phyloP scores from a whole-genome alignment of 2,888 invertebrate genomes.

The Brachylomia viminalis region DNA sequence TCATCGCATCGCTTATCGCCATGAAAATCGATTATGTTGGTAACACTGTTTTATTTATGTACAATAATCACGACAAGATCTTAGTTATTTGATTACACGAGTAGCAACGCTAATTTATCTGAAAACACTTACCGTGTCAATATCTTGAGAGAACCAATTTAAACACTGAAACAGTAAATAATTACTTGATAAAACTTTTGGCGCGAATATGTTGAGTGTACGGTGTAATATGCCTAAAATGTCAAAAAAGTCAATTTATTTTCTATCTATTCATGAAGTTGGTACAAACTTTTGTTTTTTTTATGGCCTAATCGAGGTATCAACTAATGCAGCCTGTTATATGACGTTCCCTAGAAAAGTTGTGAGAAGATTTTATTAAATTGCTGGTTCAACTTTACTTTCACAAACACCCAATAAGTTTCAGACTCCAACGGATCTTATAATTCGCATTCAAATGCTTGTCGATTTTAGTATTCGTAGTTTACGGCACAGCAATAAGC shows the following conservation, averaged over 20 bases:
- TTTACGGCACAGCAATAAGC: not conserved
- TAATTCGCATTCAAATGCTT: not conserved
- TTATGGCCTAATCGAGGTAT: slow-evolving; percentile 2
- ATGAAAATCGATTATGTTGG: slow-evolving; percentile 70
- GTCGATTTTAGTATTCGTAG: not conserved
- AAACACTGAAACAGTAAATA: slow-evolving; percentile 6
- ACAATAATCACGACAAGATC: not conserved
- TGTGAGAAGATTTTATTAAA: not conserved
- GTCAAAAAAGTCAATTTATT: too few species aligned
- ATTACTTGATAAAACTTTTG: slow-evolving; percentile 60
- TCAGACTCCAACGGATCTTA: not conserved
- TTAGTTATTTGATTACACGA: not conserved
- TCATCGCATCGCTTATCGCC: slow-evolving; percentile 64
- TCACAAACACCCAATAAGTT: not conserved
- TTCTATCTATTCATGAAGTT: not conserved
- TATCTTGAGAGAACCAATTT: slow-evolving; percentile 5
- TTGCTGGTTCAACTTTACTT: not conserved
- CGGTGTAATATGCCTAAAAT: slow-evolving; percentile 2
- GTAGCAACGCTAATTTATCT: not conserved
- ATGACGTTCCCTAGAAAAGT: not conserved
- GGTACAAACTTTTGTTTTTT: slow-evolving; percentile 19
- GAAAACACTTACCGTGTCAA: slow-evolving; percentile 49
- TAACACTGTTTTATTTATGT: slow-evolving; percentile 72
- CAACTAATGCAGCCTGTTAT: not conserved
- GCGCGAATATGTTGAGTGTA: slow-evolving; percentile 65